Evolutionary conservation across 2,113 vertebrate species (phyloP), one percentile per base, ranked within the genome.

Genomic region (Corythaixoides concolor): DNA sequence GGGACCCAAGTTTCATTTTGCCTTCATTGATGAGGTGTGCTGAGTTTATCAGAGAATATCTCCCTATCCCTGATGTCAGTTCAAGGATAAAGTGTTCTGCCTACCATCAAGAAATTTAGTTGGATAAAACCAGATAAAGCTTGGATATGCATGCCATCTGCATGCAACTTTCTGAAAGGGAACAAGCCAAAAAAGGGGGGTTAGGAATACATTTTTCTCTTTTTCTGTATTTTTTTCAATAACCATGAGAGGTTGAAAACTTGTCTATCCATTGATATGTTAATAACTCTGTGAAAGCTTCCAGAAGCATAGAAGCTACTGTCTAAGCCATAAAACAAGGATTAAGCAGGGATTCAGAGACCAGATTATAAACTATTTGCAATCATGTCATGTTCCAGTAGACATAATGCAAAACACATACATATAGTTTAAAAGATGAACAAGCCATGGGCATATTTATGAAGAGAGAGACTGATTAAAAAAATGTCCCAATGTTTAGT

Each of bases 111-210:
- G 20, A 69, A 84, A 41, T 43, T 43, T 60, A 53, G 37, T 23
- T 32, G 27, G 20, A 53, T 5, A 58, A 92, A 88, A 50, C 1
- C 30, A 81, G 33, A 75, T 58, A 60, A 43, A 69, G 39, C 8
- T 41, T 37, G 13, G 7, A 52, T 68, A 64, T 62, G 13, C 32
- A 50, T 47, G 8, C 4, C 21, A 28, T 52, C 33, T 85, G 8
- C 11, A 62, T 66, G 30, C 56, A 28, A 74, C 6, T 43, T 90
- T 56, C n/a, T 45, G 47, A 72, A 72, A 63, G 16, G 10, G 30
- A 79, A 62, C 1, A 1, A 14, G 17, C 28, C 33, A 28, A 41
- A 62, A 69, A 69, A 50, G 33, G 3, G 11, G 0, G 1, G 4
- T 37, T 24, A 76, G 10, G 9, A 63, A 22, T 32, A 26, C 2